Evolutionary conservation across 92 coral and sea anemone species (phyloP), one percentile per base, ranked within the genome.

Genomic region (Epizoanthus stellaris): DNA sequence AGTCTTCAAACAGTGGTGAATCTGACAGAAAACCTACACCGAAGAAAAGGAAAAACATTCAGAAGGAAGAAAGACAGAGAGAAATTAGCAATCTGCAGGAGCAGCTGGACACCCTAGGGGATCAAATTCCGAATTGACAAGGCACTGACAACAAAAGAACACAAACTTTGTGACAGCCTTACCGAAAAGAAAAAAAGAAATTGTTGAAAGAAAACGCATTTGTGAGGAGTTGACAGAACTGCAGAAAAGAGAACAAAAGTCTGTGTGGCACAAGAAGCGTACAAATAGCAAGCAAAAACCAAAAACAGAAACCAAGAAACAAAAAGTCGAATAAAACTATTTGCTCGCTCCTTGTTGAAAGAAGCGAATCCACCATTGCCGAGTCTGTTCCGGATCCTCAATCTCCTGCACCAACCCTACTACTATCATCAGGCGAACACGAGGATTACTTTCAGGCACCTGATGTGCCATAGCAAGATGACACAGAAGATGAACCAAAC

Each of bases 41-140:
- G 40, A 85, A 49, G 60, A 85, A 85, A 58, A 85, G 70, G 79
- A 85, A 71, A 65, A 73, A 64, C 75, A 85, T 74, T 17, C 63
- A 85, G 64, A 65, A 73, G 52, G 88, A 85, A 19, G 88, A 85
- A 64, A 85, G 88, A 70, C 63, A 17, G 20, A 74, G 69, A 59
- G 88, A 73, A 74, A 85, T 73, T 85, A 20, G 59, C 43, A 61
- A 47, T 38, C 66, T 45, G 68, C 70, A 69, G 40, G 73, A 75
- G 3, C 68, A 63, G 36, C 15, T 74, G 47, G 36, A 85, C 62
- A 74, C 67, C 77, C 66, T 85, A 58, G 17, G 64, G 16, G 88
- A 85, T 36, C 84, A 76, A 67, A 74, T 85, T 74, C 67, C 64
- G 75, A 57, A 80, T 74, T 53, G 64, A 56, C 53, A 85, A 65